Base-by-base conservation (phyloP, 2,888 invertebrate species). In the Leucophora obtusa region DNA sequence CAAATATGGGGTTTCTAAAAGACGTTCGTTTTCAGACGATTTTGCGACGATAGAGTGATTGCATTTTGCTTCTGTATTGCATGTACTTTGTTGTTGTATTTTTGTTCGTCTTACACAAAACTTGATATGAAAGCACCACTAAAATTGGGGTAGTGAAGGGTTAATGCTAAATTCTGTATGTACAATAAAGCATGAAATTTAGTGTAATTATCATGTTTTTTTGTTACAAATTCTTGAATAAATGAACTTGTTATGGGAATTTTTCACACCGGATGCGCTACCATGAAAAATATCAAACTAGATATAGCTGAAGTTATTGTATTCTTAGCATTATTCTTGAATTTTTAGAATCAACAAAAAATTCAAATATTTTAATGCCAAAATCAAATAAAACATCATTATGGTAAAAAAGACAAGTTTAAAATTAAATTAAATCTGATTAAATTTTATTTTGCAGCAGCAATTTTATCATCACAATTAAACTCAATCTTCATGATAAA, bases 171-270 rank as follows among this genome's bases (percentile, higher is more conserved):
- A 11, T 38, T 10, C 38, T 38, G 10, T 38, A 47, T 47, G 43
- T 47, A 47, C n/a, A 47, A 47, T 47, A 47, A n/a, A 47, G n/a
- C 43, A 47, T 47, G 43, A 47, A 47, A 47, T 47, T 5, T 11
- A 38, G 11, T 11, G 10, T 38, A 11, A 38, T 38, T 28, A 28
- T 38, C 6, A 28, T 38, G 7, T 38, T n/a, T 33, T 35, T 58
- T 35, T 17, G 53, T 65, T 65, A 53, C 53, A 65, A 54, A 54
- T 66, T 66, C 35, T 66, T 38, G 17, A 18, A 9, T 35, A 66
- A 66, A 43, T 66, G 54, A 56, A 54, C n/a, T 43, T 54, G 54
- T 54, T 24, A 66, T 66, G 66, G 43, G 66, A 66, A 47, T 47
- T 47, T 47, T 56, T 15, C 56, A 15, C n/a, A 56, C 33, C 28